Evolutionary conservation across 2,797 vertebrate species (phyloP), one percentile per base, ranked within the genome.

Genomic region (Pterois miles): DNA sequence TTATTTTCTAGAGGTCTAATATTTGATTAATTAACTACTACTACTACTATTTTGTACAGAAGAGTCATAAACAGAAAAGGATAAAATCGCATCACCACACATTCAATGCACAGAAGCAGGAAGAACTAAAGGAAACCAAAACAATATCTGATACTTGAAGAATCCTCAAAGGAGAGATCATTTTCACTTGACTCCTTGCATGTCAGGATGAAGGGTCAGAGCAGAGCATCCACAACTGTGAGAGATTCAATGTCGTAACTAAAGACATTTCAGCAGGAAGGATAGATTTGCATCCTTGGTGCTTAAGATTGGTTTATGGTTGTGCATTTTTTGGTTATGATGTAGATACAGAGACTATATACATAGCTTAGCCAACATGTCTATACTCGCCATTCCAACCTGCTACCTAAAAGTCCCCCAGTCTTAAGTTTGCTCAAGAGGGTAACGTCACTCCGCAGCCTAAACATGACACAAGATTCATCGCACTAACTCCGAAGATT

Each of bases 111-210:
- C 14, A 52, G 66, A 27, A 54, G 22, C 29, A 74, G 54, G 48
- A 50, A 22, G 36, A 54, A 36, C 29, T 43, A 23, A 46, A 53
- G 10, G 33, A 65, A 81, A 64, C 65, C 59, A 72, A 70, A 76
- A 43, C 46, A 75, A 78, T 29, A 83, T 81, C 31, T 66, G 62
- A 78, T 68, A 31, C 53, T 56, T 66, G 0, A 27, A 54, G 52
- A 76, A 74, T 76, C 33, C 77, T 43, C 34, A 29, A 12, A 76
- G 65, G 78, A 72, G 20, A 65, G 48, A 71, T 80, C 13, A 3
- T 52, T 53, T 78, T 78, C 48, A 27, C 40, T 68, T 46, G 64
- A 53, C 33, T 52, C 34, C 18, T n/a, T 40, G 13, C 13, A 56
- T 54, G 71, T 80, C 43, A 80, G 22, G 29, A 52, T 65, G 10